Base-by-base conservation (phyloP, 92 coral and sea anemone species). In the Epizoanthus ramosus region DNA sequence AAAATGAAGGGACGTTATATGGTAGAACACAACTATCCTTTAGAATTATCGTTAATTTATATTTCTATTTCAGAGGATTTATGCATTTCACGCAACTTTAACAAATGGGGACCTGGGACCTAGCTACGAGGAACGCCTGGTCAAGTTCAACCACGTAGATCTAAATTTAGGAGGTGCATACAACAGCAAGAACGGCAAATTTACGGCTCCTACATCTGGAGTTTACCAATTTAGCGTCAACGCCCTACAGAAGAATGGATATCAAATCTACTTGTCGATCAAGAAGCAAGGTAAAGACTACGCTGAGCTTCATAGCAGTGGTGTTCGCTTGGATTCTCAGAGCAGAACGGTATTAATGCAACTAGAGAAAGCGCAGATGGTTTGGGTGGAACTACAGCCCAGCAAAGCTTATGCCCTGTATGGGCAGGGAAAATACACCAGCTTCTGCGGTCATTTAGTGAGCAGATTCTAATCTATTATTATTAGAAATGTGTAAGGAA, bases 71-170 rank as follows among this genome's bases (percentile, higher is more conserved):
- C 69, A 85, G 88, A 74, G 17, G 41, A 64, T 76, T 2, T 47
- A 64, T 77, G 88, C 84, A 37, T 85, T 85, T 31, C 74, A 66
- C 37, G 88, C 88, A 76, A 85, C 88, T 50, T 67, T 85, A 24
- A 77, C 88, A 12, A 45, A 18, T 23, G 88, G 88, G 54, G 58
- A 79, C n/a, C 41, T 77, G 69, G 88, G 88, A 56, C 88, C 88
- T 16, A 85, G 57, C 60, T 79, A 85, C 75, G 84, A 80, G 65
- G 69, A 53, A 31, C 79, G 69, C 75, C 79, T 81, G 53, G 83
- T 85, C 71, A 85, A 79, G 58, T 85, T 85, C 52, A 85, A 85
- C 70, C 61, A 76, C 61, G 88, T 85, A 19, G 64, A 80, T 17
- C 39, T 85, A 14, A 85, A 85, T 57, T 24, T 79, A 50, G 88